A percentile compares a stretch with the other conserved stretches of the same genome.
phyloP scores from a whole-genome alignment of 2,888 invertebrate genomes.

The Hanleya hanleyi region DNA sequence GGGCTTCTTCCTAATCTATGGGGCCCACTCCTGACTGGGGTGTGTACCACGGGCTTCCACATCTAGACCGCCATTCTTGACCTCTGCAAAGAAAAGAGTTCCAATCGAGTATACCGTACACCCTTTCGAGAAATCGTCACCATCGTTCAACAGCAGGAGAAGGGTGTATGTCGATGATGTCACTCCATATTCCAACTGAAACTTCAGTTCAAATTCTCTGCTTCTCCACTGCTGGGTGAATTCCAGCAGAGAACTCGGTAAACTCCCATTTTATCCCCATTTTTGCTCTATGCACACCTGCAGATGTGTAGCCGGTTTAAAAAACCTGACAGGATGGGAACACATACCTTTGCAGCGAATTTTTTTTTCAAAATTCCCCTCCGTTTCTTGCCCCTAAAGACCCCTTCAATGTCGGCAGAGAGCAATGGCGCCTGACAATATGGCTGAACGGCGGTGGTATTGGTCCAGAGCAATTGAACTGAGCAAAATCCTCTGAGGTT shows the following conservation, averaged over 20 bases:
- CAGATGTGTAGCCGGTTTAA: no score
- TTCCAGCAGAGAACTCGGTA: no score
- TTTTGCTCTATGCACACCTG: no score
- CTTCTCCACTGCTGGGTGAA: background rate
- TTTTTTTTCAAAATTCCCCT: background rate
- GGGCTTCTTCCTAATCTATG: background rate
- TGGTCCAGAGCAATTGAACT: constrained; percentile 7
- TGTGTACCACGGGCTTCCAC: constrained; percentile 6
- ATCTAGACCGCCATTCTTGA: background rate
- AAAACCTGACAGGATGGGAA: no score
- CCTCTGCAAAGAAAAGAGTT: constrained; percentile 7
- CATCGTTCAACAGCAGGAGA: no score
- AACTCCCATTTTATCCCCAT: no score
- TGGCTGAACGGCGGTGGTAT: constrained; percentile 6
- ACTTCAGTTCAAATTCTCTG: no score
- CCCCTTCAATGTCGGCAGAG: background rate
- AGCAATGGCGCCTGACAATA: constrained; percentile 11
- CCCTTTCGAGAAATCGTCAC: no score
- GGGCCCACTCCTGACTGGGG: constrained; percentile 5
- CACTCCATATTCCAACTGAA: background rate
- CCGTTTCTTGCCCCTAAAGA: background rate
- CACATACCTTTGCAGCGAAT: no score
- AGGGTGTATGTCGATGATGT: no score
- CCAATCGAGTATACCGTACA: no score
- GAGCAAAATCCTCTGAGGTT: constrained; percentile 3